Base-by-base conservation (phyloP, 2,888 invertebrate species). In the Pandemis cinnamomeana region DNA sequence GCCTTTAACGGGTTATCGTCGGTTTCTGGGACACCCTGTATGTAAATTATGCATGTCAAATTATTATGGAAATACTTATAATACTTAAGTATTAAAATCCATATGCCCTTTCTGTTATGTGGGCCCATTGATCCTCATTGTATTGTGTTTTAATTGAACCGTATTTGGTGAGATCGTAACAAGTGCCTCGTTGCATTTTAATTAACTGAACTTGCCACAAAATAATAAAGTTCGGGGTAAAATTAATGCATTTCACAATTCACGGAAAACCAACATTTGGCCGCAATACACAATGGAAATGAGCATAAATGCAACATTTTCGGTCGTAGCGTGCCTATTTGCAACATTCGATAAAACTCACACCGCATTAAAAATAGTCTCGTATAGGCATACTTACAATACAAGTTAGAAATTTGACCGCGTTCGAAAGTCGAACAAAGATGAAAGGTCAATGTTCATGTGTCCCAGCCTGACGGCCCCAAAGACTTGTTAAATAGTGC, bases 241-340 rank as follows among this genome's bases (percentile, higher is more conserved):
- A 64, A 63, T 51, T 46, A 68, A 68, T 63, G 55, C 63, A 27
- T n/a, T 55, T 55, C 46, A 48, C 68, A 69, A 41, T 41, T 69
- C 72, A 55, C 11, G 62, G 46, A 63, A 64, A 58, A 69, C 68
- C 63, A 72, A 58, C 55, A 72, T 68, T 63, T 53, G 61, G 67
- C 36, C 67, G 20, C 62, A 72, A 46, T 13, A 58, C 13, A 20
- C 58, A 72, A 67, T 68, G 55, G 53, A 55, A 41, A 72, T 62
- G 62, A 62, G 67, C 67, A 46, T 55, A 44, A 46, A 46, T 41
- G 36, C 55, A 64, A 15, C 46, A 58, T 27, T 58, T 58, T 58
- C 58, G 27, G 58, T 11, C 27, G 27, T n/a, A 10, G 58, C 2
- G n/a, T 55, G 15, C 8, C 7, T 15, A 15, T 20, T 20, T 13